Base-by-base conservation (phyloP, 2,797 vertebrate genomes). In the Podarcis lilfordi region DNA sequence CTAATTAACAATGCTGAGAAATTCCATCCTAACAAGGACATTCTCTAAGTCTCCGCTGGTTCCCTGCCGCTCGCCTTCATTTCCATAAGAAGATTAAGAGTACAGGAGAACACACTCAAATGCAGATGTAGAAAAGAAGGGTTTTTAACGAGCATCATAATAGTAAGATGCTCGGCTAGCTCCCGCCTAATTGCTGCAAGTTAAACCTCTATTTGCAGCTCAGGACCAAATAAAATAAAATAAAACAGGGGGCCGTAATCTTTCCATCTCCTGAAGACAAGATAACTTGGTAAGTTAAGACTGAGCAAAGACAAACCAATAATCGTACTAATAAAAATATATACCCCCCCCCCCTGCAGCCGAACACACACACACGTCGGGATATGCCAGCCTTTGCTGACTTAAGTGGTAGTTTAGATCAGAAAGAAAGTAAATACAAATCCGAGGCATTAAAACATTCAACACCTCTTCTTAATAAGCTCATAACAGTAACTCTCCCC, bases 81-180 rank as follows among this genome's bases (percentile, higher is more conserved):
- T 98, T 98, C 98, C 98, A 98, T 98, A 98, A 99, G 98, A 98
- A 99, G 98, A 99, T 99, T 99, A 99, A 97, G 97, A 98, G 98
- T 98, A 98, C 97, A 97, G 97, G 97, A 97, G 98, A 98, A 98
- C 97, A 97, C 98, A 98, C 98, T 98, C 98, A 98, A 97, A 98
- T 98, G 98, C 97, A 98, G 98, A 99, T 98, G 98, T 97, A 98
- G 97, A 98, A 97, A 98, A 97, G 97, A 97, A 97, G 97, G 97
- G 96, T 97, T 98, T 98, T 98, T 98, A 98, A 98, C 97, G 97
- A 98, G 98, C 98, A 98, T 99, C 97, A 98, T 98, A 98, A 98
- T 98, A 97, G 98, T 97, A 97, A 97, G 97, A 98, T 98, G 98
- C 98, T 98, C 98, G 97, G 97, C 97, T 98, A 97, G 97, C 97